phyloP scores from a whole-genome alignment of 2,113 vertebrate genomes.

The Leucoraja erinaceus region DNA sequence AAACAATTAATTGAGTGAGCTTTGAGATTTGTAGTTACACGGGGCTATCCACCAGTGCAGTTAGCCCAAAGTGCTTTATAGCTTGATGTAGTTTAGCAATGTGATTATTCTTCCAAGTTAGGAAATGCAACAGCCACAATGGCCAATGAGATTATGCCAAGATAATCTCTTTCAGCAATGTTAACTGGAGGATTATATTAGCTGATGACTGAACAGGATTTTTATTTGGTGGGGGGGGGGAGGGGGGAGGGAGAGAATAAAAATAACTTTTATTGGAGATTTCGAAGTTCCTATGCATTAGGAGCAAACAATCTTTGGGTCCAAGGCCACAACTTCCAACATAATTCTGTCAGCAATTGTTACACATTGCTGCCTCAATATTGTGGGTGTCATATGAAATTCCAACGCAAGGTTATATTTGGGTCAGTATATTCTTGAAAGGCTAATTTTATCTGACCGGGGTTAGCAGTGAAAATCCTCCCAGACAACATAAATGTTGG shows the following conservation, averaged over 20 bases:
- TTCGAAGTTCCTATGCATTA: background rate
- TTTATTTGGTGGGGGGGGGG: background rate
- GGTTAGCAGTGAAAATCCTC: slow-evolving; percentile 30
- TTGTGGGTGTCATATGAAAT: slow-evolving; percentile 35
- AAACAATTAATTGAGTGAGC: background rate
- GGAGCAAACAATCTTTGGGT: background rate
- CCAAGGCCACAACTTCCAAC: background rate
- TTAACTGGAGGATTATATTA: background rate
- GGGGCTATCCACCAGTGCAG: background rate
- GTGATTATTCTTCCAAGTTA: background rate
- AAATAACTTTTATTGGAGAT: background rate
- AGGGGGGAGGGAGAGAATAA: background rate
- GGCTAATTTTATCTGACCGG: slow-evolving; percentile 37
- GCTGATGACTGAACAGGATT: background rate
- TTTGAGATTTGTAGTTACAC: background rate
- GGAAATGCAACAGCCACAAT: background rate
- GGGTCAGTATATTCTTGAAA: slow-evolving; percentile 38
- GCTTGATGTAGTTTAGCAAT: background rate
- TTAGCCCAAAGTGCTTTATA: background rate
- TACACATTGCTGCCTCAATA: slow-evolving; percentile 23
- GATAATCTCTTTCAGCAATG: background rate
- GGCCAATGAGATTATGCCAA: background rate
- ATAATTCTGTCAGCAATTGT: slow-evolving; percentile 22
- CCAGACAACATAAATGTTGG: slow-evolving; percentile 37
- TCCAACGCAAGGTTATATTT: slow-evolving; percentile 31